Conservation (phyloP, 30 jellyfish, hydroid and myxozoan species). For the Cassiopea andromeda region DNA sequence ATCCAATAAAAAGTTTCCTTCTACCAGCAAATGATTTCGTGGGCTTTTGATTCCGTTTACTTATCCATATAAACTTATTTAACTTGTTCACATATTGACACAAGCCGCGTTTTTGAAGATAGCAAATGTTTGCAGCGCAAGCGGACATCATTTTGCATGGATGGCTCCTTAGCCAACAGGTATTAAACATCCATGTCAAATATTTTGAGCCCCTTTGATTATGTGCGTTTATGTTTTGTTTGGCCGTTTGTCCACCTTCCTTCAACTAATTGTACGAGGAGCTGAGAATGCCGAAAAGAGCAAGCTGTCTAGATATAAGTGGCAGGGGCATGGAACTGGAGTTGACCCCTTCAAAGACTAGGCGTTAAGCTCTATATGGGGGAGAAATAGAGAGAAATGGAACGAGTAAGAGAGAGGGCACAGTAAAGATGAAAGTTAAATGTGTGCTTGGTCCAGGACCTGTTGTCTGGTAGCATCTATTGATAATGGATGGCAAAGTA, state of each 20-base stretch:
- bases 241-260: neutral
- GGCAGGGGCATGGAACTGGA: too few relatives aligned
- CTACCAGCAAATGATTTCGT: neutral
- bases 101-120: neutral
- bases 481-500: too few relatives aligned
- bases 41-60: neutral
- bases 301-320: too few relatives aligned
- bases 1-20: neutral
- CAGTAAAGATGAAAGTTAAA: too few relatives aligned
- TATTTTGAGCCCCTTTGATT: neutral
- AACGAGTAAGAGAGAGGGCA: too few relatives aligned
- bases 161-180: neutral
- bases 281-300: too few relatives aligned
- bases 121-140: neutral
- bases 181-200: neutral
- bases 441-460: too few relatives aligned
- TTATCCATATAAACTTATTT: neutral
- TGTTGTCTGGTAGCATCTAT: too few relatives aligned
- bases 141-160: neutral
- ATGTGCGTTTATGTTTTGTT: neutral
- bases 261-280: too few relatives aligned
- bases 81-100: constrained; percentile 1
- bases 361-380: too few relatives aligned
- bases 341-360: too few relatives aligned
- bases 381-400: too few relatives aligned